Evolutionary conservation across 23 tunicate genomes (phyloP).

Genomic region (Diplosoma virens): DNA sequence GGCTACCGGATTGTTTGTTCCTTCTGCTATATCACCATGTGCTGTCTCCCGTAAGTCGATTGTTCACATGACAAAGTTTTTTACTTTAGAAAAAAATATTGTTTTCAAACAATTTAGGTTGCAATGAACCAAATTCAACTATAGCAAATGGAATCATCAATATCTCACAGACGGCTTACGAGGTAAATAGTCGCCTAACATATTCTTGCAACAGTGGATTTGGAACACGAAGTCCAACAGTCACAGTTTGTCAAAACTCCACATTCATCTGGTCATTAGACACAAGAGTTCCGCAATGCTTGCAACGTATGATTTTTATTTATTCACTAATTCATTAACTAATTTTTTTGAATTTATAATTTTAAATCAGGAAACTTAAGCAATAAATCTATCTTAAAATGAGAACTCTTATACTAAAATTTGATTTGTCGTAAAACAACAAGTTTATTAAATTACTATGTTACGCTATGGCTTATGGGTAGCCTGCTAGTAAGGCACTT

Average conservation of each 20-base stretch:
- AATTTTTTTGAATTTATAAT: too few species aligned
- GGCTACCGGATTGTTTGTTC: neutral
- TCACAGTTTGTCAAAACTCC: neutral
- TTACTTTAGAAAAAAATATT: too few species aligned
- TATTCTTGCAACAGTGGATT: neutral
- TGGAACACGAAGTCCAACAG: neutral
- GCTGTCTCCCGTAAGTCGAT: neutral
- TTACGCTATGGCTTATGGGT: too few species aligned
- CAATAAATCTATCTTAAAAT: too few species aligned
- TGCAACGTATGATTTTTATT: neutral
- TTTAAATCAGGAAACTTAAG: too few species aligned
- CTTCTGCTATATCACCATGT: neutral
- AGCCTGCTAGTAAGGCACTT: too few species aligned
- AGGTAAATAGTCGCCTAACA: neutral
- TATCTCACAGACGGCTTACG: neutral
- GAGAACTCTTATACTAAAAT: too few species aligned
- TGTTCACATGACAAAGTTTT: neutral
- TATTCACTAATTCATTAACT: too few species aligned
- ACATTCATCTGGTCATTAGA: conserved; percentile 1
- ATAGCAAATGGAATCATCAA: neutral
- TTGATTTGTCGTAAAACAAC: too few species aligned
- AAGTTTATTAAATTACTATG: too few species aligned
- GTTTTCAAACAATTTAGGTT: too few species aligned
- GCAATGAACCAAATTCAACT: neutral
- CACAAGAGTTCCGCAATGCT: neutral